Evolutionary conservation across 2,113 vertebrate species (phyloP), one percentile per base, ranked within the genome.

Genomic region (Laticauda colubrina): DNA sequence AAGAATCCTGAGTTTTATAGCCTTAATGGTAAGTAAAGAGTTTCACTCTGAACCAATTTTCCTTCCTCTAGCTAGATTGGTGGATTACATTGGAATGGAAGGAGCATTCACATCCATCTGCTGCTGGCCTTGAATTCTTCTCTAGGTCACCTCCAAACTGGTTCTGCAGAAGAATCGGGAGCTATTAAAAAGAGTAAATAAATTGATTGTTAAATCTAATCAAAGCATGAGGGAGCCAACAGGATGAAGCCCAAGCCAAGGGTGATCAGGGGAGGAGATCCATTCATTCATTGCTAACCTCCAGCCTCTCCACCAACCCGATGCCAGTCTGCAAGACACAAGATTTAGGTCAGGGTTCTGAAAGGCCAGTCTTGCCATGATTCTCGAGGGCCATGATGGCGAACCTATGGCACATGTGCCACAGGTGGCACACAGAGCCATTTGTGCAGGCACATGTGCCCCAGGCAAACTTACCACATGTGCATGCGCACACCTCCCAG

Each of bases 1-100:
- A 0, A 0, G 5, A 34, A 75, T 75, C n/a, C 14, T 7, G 69
- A 39, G 0, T 39, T 7, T 75, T 15, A 2, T 6, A 0, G 0
- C 5, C n/a, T 75, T 20, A 34, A 75, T 8, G 69, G 69, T 75
- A 75, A 34, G 69, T 34, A 39, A 34, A 34, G n/a, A 75, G 14
- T 34, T 34, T 24, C 59, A 61, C 59, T 34, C 69, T 34, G n/a
- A 7, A 75, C 1, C 48, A 51, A 51, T 51, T 51, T 51, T 8
- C 48, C 48, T 51, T 51, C 48, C 48, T 51, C 48, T 51, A 51
- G 48, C 48, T 51, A 51, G 48, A 51, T 51, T 51, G 48, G 3
- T 51, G 48, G 48, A 6, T 51, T 51, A 51, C 48, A 51, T 51
- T 51, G 48, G 48, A 51, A 8, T 51, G 48, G 48, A 51, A 51